Conservation (phyloP, 2,888 invertebrate genomes). For the Erynnis tages region DNA sequence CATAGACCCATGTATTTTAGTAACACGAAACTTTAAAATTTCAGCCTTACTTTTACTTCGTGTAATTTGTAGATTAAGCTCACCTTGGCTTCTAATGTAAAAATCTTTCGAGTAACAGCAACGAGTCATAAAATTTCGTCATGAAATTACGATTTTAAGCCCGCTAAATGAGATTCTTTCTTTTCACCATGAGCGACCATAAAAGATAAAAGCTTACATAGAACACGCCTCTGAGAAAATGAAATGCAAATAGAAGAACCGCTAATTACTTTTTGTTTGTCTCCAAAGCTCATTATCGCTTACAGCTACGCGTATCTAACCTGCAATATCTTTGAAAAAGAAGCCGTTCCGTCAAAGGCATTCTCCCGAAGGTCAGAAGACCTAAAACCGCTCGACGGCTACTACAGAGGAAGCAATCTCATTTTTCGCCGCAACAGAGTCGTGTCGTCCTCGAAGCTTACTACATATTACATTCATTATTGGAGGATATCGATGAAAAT, state of each 20-base stretch:
- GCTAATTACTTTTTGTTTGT: constrained; percentile 19
- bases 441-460: constrained; percentile 55
- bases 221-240: constrained; percentile 14
- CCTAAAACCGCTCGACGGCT: neutral
- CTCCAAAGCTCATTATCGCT: constrained; percentile 11
- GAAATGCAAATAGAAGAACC: constrained; percentile 7
- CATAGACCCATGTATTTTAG: no score
- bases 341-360: neutral
- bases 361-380: neutral
- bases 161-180: constrained; percentile 17
- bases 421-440: constrained; percentile 48
- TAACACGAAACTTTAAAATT: no score
- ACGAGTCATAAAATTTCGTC: constrained; percentile 12
- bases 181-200: constrained; percentile 12
- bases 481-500: constrained; percentile 73
- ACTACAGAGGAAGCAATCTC: constrained; percentile 10
- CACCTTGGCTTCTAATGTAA: neutral
- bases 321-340: neutral
- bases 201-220: constrained; percentile 16
- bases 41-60: constrained; percentile 7
- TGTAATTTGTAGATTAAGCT: no score
- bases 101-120: constrained; percentile 2
- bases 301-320: neutral
- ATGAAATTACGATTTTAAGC: constrained; percentile 20
- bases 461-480: constrained; percentile 76